These are phyloP conservation scores for Leptinotarsa juncta DNA, from an alignment of 2,888 invertebrate genomes.

Conservation along the genomic window DNA sequence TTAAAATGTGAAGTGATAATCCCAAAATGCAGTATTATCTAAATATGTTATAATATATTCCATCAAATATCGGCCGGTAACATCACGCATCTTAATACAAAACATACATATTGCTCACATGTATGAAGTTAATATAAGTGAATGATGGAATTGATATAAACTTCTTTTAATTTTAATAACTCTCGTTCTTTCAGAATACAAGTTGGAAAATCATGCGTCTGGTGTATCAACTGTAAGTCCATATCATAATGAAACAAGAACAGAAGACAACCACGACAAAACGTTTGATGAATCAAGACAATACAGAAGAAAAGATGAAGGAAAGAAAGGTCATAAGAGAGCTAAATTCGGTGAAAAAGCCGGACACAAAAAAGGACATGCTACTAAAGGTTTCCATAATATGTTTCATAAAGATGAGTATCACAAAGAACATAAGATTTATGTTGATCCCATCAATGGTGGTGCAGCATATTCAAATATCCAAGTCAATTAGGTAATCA, in stretches of 20 bases:
- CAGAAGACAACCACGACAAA: slow-evolving; percentile 1
- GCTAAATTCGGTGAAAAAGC: slow-evolving; percentile 80
- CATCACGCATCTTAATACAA: too few species aligned
- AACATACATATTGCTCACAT: too few species aligned
- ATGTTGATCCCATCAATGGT: slow-evolving; percentile 23
- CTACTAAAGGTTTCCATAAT: slow-evolving; percentile 83
- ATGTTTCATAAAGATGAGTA: slow-evolving; percentile 84
- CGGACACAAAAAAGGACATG: slow-evolving; percentile 82
- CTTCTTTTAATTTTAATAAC: too few species aligned
- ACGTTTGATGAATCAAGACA: slow-evolving; percentile 70
- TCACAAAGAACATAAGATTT: slow-evolving; percentile 81
- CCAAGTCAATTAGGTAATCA: neutral
- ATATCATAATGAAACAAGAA: neutral
- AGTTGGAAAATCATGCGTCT: too few species aligned
- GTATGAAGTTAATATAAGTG: too few species aligned
- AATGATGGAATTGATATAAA: too few species aligned
- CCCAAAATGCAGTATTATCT: too few species aligned
- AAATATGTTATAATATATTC: too few species aligned
- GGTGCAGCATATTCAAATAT: neutral
- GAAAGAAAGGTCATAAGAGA: slow-evolving; percentile 75
- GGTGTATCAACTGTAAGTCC: too few species aligned
- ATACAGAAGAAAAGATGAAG: slow-evolving; percentile 75
- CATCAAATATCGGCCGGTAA: too few species aligned
- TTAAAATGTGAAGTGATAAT: too few species aligned
- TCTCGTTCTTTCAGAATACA: too few species aligned